These are phyloP conservation scores for Pterocles burchelli DNA, from an alignment of 2,113 vertebrate genomes.

Conservation along the genomic window DNA sequence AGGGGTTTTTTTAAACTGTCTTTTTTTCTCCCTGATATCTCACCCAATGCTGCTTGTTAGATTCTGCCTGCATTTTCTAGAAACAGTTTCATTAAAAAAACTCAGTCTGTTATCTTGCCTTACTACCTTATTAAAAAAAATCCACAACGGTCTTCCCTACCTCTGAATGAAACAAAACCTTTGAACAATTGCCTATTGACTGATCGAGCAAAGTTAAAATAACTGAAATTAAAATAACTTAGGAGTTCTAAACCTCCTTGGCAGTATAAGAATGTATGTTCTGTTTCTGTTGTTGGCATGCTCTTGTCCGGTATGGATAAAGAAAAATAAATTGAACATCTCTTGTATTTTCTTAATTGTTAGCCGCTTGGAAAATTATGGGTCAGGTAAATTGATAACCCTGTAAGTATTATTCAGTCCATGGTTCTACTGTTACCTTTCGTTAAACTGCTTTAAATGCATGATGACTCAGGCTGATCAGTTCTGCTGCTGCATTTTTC, in stretches of 20 bases:
- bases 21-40: neutral
- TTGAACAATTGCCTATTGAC: neutral
- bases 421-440: slow-evolving; percentile 44
- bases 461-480: slow-evolving; percentile 60
- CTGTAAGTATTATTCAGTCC: slow-evolving; percentile 79
- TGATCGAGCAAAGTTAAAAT: neutral
- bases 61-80: neutral
- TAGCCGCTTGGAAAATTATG: slow-evolving; percentile 82
- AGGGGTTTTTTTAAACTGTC: neutral
- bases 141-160: neutral
- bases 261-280: slow-evolving; percentile 26
- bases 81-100: neutral
- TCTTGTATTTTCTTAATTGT: slow-evolving; percentile 84
- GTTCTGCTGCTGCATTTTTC: slow-evolving; percentile 55
- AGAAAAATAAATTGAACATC: slow-evolving; percentile 75
- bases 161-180: neutral
- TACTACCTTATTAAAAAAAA: neutral
- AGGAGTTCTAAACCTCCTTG: neutral
- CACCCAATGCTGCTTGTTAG: neutral
- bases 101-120: neutral
- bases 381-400: slow-evolving; percentile 80
- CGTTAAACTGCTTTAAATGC: slow-evolving; percentile 73
- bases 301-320: slow-evolving; percentile 45
- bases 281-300: slow-evolving; percentile 66
- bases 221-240: neutral